phyloP scores from a whole-genome alignment of 53 echinoderm and acorn worm species.

The Holothuria scabra region DNA sequence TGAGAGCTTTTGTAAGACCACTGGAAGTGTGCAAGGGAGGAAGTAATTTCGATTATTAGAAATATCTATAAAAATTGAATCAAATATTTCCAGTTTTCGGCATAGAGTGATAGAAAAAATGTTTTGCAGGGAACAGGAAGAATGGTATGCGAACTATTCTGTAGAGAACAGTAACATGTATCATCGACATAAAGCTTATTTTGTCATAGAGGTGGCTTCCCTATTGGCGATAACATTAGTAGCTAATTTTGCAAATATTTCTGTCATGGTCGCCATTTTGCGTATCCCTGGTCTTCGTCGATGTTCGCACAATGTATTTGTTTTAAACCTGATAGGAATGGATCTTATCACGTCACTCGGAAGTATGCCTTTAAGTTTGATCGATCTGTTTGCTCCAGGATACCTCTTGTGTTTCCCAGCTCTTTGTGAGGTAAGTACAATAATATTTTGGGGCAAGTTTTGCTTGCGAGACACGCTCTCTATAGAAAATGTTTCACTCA shows the following conservation, averaged over 20 bases:
- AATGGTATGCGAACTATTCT: background rate
- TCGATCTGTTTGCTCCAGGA: background rate
- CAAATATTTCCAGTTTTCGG: too few relatives aligned
- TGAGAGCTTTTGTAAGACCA: too few relatives aligned
- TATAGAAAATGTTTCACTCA: too few relatives aligned
- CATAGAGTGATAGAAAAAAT: too few relatives aligned
- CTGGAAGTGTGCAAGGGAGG: too few relatives aligned
- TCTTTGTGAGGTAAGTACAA: background rate
- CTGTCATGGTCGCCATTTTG: conserved; percentile 1
- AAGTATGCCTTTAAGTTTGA: too few relatives aligned
- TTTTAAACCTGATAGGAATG: background rate
- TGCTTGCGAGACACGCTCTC: too few relatives aligned
- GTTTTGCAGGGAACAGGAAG: conserved; percentile 23
- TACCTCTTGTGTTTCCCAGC: background rate
- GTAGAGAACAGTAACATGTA: background rate
- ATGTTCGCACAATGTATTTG: background rate
- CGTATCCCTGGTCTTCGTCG: background rate
- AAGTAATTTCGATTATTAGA: too few relatives aligned
- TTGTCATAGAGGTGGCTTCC: background rate
- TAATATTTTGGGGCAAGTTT: background rate
- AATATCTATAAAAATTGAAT: too few relatives aligned
- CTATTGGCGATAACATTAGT: background rate
- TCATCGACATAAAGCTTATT: background rate
- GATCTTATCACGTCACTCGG: too few relatives aligned
- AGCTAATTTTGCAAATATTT: background rate